A percentile compares a stretch with the other conserved stretches of the same genome.
Conservation (phyloP, 2,888 invertebrate species). For the Clivina fossor region DNA sequence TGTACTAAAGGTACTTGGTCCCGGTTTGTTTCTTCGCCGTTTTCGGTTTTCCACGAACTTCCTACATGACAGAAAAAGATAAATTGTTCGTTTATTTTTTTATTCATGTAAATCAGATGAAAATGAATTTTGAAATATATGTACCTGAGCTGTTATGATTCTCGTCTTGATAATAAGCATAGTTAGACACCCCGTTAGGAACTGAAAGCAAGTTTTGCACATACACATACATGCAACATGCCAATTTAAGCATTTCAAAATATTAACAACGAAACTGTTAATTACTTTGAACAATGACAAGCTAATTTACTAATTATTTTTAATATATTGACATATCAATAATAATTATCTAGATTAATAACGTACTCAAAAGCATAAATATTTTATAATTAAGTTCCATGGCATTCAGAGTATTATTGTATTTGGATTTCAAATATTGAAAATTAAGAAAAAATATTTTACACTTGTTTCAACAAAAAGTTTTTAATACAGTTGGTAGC, state of each 20-base stretch:
- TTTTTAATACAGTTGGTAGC: too few species aligned
- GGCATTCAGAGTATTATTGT: background rate
- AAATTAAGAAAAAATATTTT: background rate
- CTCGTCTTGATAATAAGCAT: constrained; percentile 76
- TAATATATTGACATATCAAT: too few species aligned
- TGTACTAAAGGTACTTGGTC: constrained; percentile 56
- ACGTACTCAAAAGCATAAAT: too few species aligned
- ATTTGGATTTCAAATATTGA: background rate
- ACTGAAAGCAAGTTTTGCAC: constrained; percentile 52
- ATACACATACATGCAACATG: constrained; percentile 27
- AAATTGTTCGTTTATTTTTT: background rate
- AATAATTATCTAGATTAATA: too few species aligned
- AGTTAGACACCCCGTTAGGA: constrained; percentile 71
- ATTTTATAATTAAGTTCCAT: too few species aligned
- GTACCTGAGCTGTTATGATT: constrained; percentile 65
- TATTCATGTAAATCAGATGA: background rate
- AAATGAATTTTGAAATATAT: constrained; percentile 22
- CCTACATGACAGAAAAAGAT: constrained; percentile 51
- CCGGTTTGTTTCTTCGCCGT: constrained; percentile 53
- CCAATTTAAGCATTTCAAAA: constrained; percentile 14
- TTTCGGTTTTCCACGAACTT: constrained; percentile 55
- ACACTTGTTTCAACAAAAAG: background rate
- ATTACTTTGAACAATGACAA: too few species aligned
- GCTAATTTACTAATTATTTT: too few species aligned
- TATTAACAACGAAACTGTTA: too few species aligned